Conservation (phyloP, 2,797 vertebrate species). For the Premnoplex brunnescens region DNA sequence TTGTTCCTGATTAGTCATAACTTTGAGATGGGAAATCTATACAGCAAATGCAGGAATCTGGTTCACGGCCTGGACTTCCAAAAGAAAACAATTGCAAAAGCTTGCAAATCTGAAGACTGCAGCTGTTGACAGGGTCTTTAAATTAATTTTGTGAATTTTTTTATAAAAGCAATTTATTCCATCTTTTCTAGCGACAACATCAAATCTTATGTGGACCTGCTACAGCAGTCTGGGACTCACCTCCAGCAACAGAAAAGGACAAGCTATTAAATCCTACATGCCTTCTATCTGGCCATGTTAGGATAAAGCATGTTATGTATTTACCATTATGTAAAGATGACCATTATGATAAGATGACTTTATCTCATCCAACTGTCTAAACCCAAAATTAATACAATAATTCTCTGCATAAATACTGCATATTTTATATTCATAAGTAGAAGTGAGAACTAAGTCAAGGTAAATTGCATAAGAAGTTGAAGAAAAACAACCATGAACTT, state of each 20-base stretch:
- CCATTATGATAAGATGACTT: neutral
- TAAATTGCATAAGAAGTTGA: neutral
- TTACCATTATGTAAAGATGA: neutral
- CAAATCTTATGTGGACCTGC: slow-evolving; percentile 12
- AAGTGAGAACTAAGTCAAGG: neutral
- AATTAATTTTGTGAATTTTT: neutral
- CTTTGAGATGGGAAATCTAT: neutral
- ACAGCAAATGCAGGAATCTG: neutral
- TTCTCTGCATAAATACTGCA: neutral
- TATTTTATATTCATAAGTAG: neutral
- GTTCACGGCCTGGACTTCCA: neutral
- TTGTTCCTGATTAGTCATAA: neutral
- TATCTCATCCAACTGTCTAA: neutral
- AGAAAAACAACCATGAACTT: neutral
- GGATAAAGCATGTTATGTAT: neutral
- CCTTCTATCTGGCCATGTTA: neutral
- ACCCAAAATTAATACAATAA: neutral
- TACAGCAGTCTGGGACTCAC: neutral
- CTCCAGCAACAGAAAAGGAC: neutral
- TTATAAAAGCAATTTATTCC: slow-evolving; percentile 5
- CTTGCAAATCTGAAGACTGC: neutral
- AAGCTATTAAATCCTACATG: neutral
- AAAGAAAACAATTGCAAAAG: neutral
- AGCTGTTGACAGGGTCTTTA: neutral
- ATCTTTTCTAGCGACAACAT: slow-evolving; percentile 33